phyloP scores from a whole-genome alignment of 2,888 invertebrate species.

The Hofmannophila pseudospretella region DNA sequence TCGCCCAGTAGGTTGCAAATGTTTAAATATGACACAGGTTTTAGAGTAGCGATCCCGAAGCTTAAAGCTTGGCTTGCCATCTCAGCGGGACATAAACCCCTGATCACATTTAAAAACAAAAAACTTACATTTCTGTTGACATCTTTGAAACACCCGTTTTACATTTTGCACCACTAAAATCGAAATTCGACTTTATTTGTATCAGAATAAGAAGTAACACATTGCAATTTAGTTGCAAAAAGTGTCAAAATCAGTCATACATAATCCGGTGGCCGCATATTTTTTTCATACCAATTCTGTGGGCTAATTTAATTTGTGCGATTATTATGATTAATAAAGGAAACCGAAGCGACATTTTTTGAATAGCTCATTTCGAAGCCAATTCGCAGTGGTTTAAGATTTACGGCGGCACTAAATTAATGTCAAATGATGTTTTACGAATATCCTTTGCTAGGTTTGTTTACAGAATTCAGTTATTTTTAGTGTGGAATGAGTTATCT shows the following conservation, averaged over 20 bases:
- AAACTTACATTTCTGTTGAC: slow-evolving; percentile 29
- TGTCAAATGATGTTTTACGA: slow-evolving; percentile 1
- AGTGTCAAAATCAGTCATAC: slow-evolving; percentile 10
- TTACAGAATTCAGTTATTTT: too few species aligned
- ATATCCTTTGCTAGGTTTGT: too few species aligned
- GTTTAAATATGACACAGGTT: too few species aligned
- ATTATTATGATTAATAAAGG: slow-evolving; percentile 50
- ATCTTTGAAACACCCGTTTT: slow-evolving; percentile 9
- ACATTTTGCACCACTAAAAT: background rate
- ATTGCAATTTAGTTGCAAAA: too few species aligned
- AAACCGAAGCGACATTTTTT: slow-evolving; percentile 44
- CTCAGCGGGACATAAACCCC: slow-evolving; percentile 51
- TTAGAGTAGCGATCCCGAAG: too few species aligned
- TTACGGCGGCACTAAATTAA: slow-evolving; percentile 4
- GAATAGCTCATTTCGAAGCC: slow-evolving; percentile 21
- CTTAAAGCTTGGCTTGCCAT: slow-evolving; percentile 18
- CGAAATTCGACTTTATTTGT: background rate
- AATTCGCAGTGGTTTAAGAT: slow-evolving; percentile 8
- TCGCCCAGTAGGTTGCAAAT: too few species aligned
- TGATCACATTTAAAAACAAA: slow-evolving; percentile 39
- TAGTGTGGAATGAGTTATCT: too few species aligned
- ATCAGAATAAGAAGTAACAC: background rate
- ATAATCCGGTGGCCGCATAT: slow-evolving; percentile 34
- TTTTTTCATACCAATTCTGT: slow-evolving; percentile 26
- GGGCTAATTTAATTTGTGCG: slow-evolving; percentile 56